phyloP scores from a whole-genome alignment of 2,113 vertebrate genomes.

The Colius striatus region DNA sequence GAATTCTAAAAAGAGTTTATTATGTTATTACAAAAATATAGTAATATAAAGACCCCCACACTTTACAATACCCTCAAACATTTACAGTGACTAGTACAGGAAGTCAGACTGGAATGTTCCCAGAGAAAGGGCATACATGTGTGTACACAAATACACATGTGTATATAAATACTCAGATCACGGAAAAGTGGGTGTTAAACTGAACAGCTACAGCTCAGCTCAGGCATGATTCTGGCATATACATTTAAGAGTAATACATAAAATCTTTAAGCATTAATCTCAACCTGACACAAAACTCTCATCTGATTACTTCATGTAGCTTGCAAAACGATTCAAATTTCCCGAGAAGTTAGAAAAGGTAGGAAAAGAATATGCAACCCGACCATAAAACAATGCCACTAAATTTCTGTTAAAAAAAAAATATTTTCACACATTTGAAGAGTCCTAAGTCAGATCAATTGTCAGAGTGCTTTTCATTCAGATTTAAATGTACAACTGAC shows the following conservation, averaged over 20 bases:
- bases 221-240: neutral
- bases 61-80: neutral
- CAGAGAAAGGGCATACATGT: neutral
- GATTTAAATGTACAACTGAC: neutral
- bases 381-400: neutral
- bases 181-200: neutral
- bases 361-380: neutral
- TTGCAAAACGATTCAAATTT: neutral
- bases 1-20: neutral
- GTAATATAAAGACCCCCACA: neutral
- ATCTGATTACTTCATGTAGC: neutral
- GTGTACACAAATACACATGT: neutral
- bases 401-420: neutral
- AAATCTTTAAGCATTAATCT: neutral
- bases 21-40: neutral
- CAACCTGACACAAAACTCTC: neutral
- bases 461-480: neutral
- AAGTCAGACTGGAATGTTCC: neutral
- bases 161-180: neutral
- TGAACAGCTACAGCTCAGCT: neutral
- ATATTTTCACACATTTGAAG: neutral
- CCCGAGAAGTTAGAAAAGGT: neutral
- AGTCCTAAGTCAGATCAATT: neutral
- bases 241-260: neutral
- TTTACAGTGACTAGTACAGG: neutral